Conservation (phyloP, 2,113 vertebrate species). For the Cephalopholis sonnerati region DNA sequence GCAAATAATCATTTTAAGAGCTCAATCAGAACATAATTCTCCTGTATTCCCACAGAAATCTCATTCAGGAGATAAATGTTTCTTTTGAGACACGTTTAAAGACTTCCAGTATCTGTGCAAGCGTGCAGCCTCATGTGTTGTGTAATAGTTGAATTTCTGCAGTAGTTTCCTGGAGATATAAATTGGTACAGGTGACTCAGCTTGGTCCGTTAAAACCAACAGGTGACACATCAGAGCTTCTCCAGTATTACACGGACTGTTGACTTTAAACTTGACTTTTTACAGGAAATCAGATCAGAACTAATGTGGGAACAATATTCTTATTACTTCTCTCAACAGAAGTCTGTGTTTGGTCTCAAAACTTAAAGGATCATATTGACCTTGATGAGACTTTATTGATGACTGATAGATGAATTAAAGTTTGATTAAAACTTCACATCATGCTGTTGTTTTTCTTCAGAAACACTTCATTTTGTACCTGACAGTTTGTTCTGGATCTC, state of each 20-base stretch:
- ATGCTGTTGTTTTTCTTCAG: no score
- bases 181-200: not conserved
- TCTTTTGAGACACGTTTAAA: no score
- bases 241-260: not conserved
- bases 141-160: not conserved
- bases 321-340: not conserved
- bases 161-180: not conserved
- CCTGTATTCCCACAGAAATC: no score
- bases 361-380: not conserved
- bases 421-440: no score
- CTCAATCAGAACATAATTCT: no score
- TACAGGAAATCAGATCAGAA: no score
- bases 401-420: not conserved
- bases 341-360: not conserved
- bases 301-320: not conserved
- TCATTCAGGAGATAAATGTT: not conserved
- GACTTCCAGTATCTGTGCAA: no score
- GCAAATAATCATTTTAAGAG: not conserved
- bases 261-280: no score
- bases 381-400: not conserved
- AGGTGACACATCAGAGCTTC: not conserved
- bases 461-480: no score
- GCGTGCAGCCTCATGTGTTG: no score
- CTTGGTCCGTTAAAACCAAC: no score
- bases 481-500: no score